Percentiles rank a stretch among this genome's conserved stretches.
Evolutionary conservation across 2,888 invertebrate genomes (phyloP).

Genomic region (Liposcelis brunnea): DNA sequence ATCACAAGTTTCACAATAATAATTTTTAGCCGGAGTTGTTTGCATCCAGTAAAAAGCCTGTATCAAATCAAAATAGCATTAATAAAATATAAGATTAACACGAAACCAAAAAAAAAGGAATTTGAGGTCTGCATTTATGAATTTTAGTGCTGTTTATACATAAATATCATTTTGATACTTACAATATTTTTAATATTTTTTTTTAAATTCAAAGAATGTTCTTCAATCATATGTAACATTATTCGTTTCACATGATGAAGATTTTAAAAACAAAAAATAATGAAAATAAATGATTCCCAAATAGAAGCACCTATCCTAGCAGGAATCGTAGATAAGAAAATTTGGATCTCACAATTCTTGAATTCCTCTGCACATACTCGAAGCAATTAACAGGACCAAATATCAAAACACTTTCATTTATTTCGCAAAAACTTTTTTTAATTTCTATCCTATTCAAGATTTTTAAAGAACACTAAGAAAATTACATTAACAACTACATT

Average conservation of each 20-base stretch:
- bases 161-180: background rate
- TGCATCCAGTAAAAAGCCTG: too few relatives aligned
- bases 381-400: too few relatives aligned
- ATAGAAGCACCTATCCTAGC: constrained; percentile 4
- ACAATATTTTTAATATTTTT: background rate
- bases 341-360: too few relatives aligned
- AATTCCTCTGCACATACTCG: too few relatives aligned
- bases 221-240: background rate
- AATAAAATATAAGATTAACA: too few relatives aligned
- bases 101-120: too few relatives aligned
- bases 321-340: constrained; percentile 3
- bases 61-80: background rate
- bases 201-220: too few relatives aligned
- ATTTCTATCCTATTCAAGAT: constrained; percentile 1
- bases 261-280: constrained; percentile 7
- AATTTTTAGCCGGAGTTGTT: constrained; percentile 18
- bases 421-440: too few relatives aligned
- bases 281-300: constrained; percentile 10
- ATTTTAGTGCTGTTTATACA: background rate
- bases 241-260: constrained; percentile 9
- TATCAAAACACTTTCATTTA: too few relatives aligned
- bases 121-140: too few relatives aligned
- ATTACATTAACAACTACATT: background rate
- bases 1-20: constrained; percentile 68
- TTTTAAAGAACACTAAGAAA: background rate